Evolutionary conservation across 2,888 invertebrate species (phyloP), one percentile per base, ranked within the genome.

Genomic region (Xylophagus ater): DNA sequence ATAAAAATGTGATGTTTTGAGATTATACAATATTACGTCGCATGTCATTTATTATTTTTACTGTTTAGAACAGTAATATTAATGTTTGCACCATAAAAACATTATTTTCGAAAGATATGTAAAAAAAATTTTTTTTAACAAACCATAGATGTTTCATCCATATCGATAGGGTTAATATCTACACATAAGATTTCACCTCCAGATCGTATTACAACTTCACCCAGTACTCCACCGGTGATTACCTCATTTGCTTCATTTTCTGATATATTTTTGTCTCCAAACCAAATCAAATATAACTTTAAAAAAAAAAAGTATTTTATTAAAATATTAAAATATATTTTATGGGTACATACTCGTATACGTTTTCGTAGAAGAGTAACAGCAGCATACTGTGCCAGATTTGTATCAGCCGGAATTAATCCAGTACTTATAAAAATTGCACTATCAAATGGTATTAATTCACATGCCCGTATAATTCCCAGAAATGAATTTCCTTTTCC

Each of bases 391-490:
- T 64, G 62, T 14, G 66, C 65, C 28, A 69, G 53, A 48, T 67
- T 63, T 8, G 64, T 64, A 48, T 77, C 77, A 2, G 66, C 69
- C 21, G 72, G 67, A 14, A 68, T 68, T 23, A 66, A 61, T 41
- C 74, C 73, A 0, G 75, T 73, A 42, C 78, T 68, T 29, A 78
- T 58, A 51, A 80, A 71, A 8, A 79, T 64, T 0, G 74, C 77
- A 44, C 74, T 73, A 53, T 76, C 74, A 46, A 72, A 72, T 0
- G 77, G 76, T 37, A 78, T 69, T 43, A 73, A 50, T 44, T 73
- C 71, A 0, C 72, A 70, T 1, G 78, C 76, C 19, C 72, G 69
- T 0, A 74, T 59, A 20, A 77, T 58, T 0, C 74, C 75, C 34
- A 69, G 62, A 67, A 77, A 74, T 0, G 72, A 71, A 5, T 71